Evolutionary conservation across 2,888 invertebrate species (phyloP).

Genomic region (Horisme vitalbata): DNA sequence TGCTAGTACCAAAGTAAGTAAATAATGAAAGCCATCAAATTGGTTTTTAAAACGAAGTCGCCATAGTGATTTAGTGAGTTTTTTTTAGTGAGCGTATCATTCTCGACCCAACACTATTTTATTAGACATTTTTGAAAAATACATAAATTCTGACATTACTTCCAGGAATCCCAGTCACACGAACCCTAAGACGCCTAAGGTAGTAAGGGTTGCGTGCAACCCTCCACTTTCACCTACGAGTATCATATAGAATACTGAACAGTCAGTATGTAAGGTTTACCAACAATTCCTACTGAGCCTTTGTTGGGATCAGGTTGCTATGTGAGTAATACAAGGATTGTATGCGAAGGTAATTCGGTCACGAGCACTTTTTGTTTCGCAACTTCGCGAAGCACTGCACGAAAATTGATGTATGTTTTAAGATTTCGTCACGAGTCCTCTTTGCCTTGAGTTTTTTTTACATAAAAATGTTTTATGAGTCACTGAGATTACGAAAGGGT

Average conservation of each 20-base stretch:
- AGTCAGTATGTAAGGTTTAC: background rate
- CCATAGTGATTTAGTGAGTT: too few relatives aligned
- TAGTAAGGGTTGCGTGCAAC: constrained; percentile 16
- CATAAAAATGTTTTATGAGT: constrained; percentile 3
- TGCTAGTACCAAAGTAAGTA: too few relatives aligned
- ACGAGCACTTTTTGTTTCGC: constrained; percentile 28
- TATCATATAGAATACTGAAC: constrained; percentile 14
- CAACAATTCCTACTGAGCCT: constrained; percentile 6
- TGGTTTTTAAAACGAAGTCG: too few relatives aligned
- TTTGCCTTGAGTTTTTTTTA: constrained; percentile 11
- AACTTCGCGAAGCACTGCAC: constrained; percentile 22
- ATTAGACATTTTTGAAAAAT: background rate
- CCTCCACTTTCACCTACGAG: constrained; percentile 24
- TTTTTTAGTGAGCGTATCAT: too few relatives aligned
- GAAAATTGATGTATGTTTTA: constrained; percentile 23
- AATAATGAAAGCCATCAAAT: too few relatives aligned
- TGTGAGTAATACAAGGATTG: constrained; percentile 30
- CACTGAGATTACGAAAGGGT: constrained; percentile 6
- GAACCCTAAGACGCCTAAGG: too few relatives aligned
- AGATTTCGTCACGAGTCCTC: constrained; percentile 17
- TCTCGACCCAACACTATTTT: too few relatives aligned
- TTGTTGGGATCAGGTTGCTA: constrained; percentile 32
- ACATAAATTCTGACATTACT: constrained; percentile 1
- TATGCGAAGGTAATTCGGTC: constrained; percentile 26
- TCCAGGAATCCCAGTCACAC: constrained; percentile 4